Conservation (phyloP, 2,797 vertebrate genomes). For the Fistularia tabacaria region DNA sequence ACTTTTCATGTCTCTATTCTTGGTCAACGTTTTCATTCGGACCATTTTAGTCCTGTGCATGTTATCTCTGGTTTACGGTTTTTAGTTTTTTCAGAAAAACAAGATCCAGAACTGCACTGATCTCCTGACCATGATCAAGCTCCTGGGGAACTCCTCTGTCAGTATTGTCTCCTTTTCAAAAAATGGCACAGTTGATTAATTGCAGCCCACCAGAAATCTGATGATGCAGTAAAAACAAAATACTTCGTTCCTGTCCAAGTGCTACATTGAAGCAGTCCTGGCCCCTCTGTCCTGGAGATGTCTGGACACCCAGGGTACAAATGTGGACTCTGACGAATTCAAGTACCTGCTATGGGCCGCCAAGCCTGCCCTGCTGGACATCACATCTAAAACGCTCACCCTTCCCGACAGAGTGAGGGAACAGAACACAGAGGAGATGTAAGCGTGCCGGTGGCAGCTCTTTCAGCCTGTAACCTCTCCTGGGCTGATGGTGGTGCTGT, state of each 20-base stretch:
- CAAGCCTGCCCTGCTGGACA: constrained; percentile 34
- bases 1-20: too few species aligned
- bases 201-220: too few species aligned
- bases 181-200: too few species aligned
- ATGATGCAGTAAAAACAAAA: too few species aligned
- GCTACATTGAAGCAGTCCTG: constrained; percentile 59
- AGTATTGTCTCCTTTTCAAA: constrained; percentile 25
- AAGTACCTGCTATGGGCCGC: constrained; percentile 50
- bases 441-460: constrained; percentile 18
- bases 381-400: constrained; percentile 11
- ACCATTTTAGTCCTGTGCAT: too few species aligned
- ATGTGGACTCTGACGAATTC: constrained; percentile 37
- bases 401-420: constrained; percentile 32
- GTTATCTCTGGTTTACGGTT: too few species aligned
- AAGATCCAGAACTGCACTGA: constrained; percentile 49
- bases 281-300: constrained; percentile 53
- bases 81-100: constrained; percentile 22
- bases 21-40: too few species aligned
- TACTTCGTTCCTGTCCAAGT: constrained; percentile 15
- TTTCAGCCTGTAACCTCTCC: not conserved
- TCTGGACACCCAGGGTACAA: constrained; percentile 22
- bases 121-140: constrained; percentile 49
- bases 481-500: not conserved
- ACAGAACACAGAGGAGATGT: constrained; percentile 51
- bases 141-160: constrained; percentile 59